Evolutionary conservation across 1,140 invertebrate species (phyloP), one percentile per base, ranked within the genome.

Genomic region (Macrobrachium nipponense): DNA sequence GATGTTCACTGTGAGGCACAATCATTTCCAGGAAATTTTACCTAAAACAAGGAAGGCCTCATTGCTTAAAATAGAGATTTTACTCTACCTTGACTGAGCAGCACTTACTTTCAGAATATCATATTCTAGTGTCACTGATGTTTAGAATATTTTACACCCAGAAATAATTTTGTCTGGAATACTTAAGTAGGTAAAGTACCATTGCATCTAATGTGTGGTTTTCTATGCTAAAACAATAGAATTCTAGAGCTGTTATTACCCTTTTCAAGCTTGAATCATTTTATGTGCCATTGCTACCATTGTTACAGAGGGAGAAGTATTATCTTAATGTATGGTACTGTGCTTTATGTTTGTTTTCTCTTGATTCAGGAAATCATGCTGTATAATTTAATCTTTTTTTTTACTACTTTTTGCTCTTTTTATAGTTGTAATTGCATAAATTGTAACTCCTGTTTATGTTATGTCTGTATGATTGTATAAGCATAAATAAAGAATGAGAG

Each of bases 401-500:
- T 23, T 68, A 58, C 17, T 17, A 72, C 23, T 76, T 18, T 64
- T 43, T 20, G n/a, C n/a, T 77, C 43, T 60, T 59, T 60, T 20
- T 58, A 75, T 83, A 83, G 72, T 75, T 83, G 82, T 83, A 76
- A 83, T 77, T 23, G 61, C 43, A 66, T 76, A 82, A 66, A 64
- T 64, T 83, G 82, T 83, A 83, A 51, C 72, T 73, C 76, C 43
- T 76, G 75, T 62, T 76, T 83, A 66, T 80, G 78, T 83, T 82
- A 75, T 73, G 81, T 83, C 82, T 44, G 82, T 77, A 77, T 83
- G 73, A 77, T 66, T 83, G 82, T 83, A 76, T 83, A 76, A 76
- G 64, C 82, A 70, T 83, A 76, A 83, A 83, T 83, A 83, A 83
- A 83, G 73, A 58, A 66, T 83, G 36, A 83, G 75, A 82, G 78